Evolutionary conservation across 2,113 vertebrate species (phyloP), one percentile per base, ranked within the genome.

Genomic region (Rhinopomastus cyanomelas): DNA sequence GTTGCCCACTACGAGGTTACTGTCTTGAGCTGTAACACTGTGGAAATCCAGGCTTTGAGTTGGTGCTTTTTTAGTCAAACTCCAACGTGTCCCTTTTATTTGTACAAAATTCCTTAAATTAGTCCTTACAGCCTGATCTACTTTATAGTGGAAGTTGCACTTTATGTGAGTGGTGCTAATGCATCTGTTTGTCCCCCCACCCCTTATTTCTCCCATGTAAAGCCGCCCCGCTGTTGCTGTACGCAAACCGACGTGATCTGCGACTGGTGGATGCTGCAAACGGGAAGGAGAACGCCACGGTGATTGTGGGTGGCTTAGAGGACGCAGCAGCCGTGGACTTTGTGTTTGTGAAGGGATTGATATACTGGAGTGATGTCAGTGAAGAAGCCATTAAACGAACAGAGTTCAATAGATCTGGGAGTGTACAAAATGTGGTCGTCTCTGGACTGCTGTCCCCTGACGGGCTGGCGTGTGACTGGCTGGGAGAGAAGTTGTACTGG

Each of bases 331-430:
- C 99, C 0, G 98, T 99, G 98, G 99, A 99, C 97, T 99, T 98
- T 8, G 97, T 99, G 13, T 99, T 98, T 93, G 85, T 97, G 11
- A 97, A 95, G 82, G 98, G 98, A 15, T 96, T 99, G 91, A 98
- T 99, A 83, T 99, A 99, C 96, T 99, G 99, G 99, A 99, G 99
- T 68, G 99, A 99, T 16, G 99, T 99, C 88, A 99, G 99, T 32
- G 99, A 99, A 95, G 99, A 99, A 95, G 98, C 99, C 94, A 99
- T 99, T 95, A 99, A 99, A 92, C 95, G 98, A 88, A 98, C 98
- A 23, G 96, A 97, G 39, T 98, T 98, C 92, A 99, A 99, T 90
- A 97, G 94, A 72, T 96, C 98, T 64, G 66, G 97, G 92, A 96
- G 97, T 37, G 93, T 97, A 8, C 98, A 98, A 91, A 98, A 97